phyloP scores from a whole-genome alignment of 2,113 vertebrate genomes.

The Rhinopomastus cyanomelas region DNA sequence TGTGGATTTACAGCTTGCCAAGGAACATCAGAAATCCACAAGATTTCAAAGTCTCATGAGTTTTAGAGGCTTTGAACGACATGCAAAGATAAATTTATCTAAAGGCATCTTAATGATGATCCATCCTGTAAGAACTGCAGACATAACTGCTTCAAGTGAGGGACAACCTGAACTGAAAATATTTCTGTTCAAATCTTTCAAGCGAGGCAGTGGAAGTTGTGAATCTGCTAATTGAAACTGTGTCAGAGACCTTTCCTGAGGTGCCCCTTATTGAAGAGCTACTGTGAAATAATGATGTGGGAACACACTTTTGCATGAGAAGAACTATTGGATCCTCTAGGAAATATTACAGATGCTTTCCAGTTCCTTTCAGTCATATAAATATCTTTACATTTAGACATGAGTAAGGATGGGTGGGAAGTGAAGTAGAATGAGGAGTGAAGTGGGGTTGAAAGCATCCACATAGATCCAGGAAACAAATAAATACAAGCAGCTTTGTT shows the following conservation, averaged over 20 bases:
- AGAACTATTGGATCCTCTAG: slow-evolving; percentile 12
- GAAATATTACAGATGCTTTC: slow-evolving; percentile 33
- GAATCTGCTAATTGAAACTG: background rate
- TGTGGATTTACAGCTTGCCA: slow-evolving; percentile 38
- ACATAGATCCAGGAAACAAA: background rate
- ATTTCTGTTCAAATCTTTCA: background rate
- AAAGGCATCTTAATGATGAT: background rate
- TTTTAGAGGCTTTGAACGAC: slow-evolving; percentile 1
- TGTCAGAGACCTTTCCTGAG: background rate
- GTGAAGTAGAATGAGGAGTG: background rate
- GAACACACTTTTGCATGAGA: background rate
- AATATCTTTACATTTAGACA: slow-evolving; percentile 46
- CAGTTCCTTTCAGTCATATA: slow-evolving; percentile 52
- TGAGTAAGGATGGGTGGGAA: slow-evolving; percentile 20
- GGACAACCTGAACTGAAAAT: background rate
- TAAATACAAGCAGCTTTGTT: background rate
- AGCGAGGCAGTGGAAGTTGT: background rate
- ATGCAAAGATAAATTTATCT: background rate
- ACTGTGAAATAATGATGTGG: background rate
- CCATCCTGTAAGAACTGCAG: background rate
- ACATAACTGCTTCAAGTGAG: background rate
- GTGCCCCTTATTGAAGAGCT: background rate
- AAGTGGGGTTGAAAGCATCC: slow-evolving; percentile 7
- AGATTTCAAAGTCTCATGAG: background rate
- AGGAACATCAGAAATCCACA: slow-evolving; percentile 18